Conservation (phyloP, 2,113 vertebrate species). For the Sinocyclocheilus anophthalmus region DNA sequence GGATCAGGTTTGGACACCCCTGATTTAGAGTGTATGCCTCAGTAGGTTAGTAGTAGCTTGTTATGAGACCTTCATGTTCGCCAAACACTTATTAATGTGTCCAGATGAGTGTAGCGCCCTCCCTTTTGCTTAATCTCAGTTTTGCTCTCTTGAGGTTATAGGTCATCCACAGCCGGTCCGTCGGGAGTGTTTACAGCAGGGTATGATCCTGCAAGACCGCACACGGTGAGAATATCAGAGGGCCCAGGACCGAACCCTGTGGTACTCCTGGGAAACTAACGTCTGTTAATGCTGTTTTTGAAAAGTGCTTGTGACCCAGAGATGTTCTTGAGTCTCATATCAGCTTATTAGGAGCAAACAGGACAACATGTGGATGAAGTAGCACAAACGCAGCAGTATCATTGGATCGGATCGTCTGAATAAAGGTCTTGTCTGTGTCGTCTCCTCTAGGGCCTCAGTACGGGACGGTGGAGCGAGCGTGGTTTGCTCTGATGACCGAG, state of each 20-base stretch:
- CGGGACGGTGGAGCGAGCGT: constrained; percentile 91
- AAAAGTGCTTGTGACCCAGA: not conserved
- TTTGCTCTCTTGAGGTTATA: not conserved
- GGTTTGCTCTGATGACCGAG: constrained; percentile 90
- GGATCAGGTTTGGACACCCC: too few species aligned
- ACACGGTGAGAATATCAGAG: not conserved
- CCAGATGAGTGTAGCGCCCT: not conserved
- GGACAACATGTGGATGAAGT: not conserved
- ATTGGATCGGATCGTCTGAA: not conserved
- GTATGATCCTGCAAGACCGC: too few species aligned
- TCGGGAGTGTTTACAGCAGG: not conserved
- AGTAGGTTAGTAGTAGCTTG: not conserved
- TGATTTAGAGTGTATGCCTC: not conserved
- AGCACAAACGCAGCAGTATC: not conserved
- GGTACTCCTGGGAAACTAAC: not conserved
- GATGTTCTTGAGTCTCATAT: not conserved
- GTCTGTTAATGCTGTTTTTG: not conserved
- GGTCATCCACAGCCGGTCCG: too few species aligned
- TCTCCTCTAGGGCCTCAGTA: constrained; percentile 88
- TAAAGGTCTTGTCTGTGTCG: not conserved
- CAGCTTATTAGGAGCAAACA: not conserved
- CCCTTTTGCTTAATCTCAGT: too few species aligned
- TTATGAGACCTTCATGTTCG: not conserved
- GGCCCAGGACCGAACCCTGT: not conserved
- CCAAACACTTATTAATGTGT: not conserved